Evolutionary conservation across 1,140 invertebrate genomes (phyloP).

Genomic region (Lepidurus apus): DNA sequence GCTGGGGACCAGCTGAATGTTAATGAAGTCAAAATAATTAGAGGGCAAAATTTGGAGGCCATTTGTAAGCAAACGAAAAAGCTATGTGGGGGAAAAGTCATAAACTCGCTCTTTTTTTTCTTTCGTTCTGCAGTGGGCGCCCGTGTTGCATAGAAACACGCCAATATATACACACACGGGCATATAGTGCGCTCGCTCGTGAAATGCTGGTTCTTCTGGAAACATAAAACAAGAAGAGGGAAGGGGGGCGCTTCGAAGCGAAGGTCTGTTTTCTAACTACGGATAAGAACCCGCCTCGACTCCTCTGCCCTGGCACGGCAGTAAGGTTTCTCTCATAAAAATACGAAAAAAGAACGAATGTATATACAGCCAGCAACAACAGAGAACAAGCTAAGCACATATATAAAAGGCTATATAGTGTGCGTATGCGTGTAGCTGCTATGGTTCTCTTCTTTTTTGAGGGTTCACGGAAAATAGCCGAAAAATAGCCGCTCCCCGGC

Average conservation of each 20-base stretch:
- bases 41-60: background rate
- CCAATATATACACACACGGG: background rate
- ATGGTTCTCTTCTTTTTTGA: too few relatives aligned
- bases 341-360: background rate
- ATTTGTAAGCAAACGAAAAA: background rate
- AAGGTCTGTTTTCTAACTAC: background rate
- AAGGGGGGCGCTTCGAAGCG: background rate
- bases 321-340: background rate
- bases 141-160: constrained; percentile 3
- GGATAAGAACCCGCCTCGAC: background rate
- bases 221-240: background rate
- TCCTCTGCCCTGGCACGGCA: background rate
- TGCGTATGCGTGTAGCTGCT: too few relatives aligned
- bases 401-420: too few relatives aligned
- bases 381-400: too few relatives aligned
- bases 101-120: background rate
- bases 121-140: background rate
- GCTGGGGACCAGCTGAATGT: background rate
- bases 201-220: constrained; percentile 9
- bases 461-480: too few relatives aligned
- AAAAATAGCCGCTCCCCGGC: background rate
- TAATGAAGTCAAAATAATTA: constrained; percentile 17
- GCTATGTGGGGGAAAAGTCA: background rate
- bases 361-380: background rate
- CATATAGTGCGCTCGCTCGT: background rate